Conservation (phyloP, 2,113 vertebrate genomes). For the Lagopus muta region DNA sequence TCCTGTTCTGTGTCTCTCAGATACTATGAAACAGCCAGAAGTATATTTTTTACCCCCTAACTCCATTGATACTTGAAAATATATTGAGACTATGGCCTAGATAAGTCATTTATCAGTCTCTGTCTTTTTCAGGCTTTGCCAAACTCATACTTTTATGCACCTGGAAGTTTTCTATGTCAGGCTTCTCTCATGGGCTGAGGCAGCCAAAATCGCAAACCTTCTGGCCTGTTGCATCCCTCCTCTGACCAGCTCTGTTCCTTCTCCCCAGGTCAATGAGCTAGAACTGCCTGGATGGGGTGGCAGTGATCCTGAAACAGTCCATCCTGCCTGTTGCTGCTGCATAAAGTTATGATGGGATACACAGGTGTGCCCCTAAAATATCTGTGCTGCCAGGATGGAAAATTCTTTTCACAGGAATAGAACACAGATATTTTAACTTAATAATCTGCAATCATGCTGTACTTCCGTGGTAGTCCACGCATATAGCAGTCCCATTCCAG, state of each 20-base stretch:
- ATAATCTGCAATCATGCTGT: not conserved
- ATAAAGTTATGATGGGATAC: not conserved
- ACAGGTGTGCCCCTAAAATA: not conserved
- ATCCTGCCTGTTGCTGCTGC: not conserved
- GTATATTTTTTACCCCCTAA: not conserved
- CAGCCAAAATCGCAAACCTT: not conserved
- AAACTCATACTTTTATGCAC: not conserved
- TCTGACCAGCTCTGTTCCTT: not conserved
- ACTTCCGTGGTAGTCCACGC: not conserved
- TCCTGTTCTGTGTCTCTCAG: not conserved
- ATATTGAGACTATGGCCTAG: not conserved
- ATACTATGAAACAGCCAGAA: not conserved
- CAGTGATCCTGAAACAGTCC: fast-evolving
- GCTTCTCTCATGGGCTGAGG: not conserved
- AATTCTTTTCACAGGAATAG: not conserved
- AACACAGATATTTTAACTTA: not conserved
- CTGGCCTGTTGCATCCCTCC: not conserved
- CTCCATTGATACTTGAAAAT: slow-evolving; percentile 21
- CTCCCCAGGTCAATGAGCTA: not conserved
- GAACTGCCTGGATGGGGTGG: fast-evolving
- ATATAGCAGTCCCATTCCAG: not conserved
- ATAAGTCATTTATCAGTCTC: not conserved
- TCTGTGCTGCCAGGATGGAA: not conserved
- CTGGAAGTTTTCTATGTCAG: not conserved
- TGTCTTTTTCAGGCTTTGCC: not conserved